Base-by-base conservation (phyloP, 2,797 vertebrate species). In the Leptoclinus maculatus region DNA sequence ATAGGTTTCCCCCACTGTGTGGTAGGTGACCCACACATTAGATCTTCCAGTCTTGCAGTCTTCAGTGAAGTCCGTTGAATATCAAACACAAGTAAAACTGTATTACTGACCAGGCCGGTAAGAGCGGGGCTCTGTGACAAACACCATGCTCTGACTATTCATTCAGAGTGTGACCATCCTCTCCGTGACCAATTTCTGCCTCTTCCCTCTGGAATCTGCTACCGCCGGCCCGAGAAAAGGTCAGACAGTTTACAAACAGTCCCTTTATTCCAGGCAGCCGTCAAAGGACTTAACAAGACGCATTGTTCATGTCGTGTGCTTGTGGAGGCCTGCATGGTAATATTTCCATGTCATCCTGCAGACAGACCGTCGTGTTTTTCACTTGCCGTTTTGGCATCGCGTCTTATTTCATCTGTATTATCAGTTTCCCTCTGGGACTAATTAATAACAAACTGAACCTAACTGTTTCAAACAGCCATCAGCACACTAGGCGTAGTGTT, bases 221-320 rank as follows among this genome's bases (percentile, higher is more conserved):
- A 10, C 75, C 4, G 12, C 38, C 32, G 3, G 58, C 67, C 49
- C 21, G 60, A 43, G 74, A 74, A 83, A 84, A 87, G 77, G 71
- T 90, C 83, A 89, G 68, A 68, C 72, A 25, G 27, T 66, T 66
- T 43, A 66, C 76, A 83, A 83, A 83, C 49, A 29, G 60, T 8
- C 72, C 41, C 67, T 57, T 83, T 59, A 75, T 78, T 49, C 68
- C 70, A 21, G 2, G 57, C 68, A 70, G 58, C 56, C 62, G 60
- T 58, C 72, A 60, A 45, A 77, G 36, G 58, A 58, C 38, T 62
- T 77, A 62, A 69, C 41, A 67, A 54, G 71, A 64, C 51, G 47
- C 67, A 74, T 76, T 84, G 84, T 89, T 59, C 23, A 29, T 41
- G 62, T 53, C 5, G 38, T 56, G 69, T 74, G 81, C 67, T 64